A percentile compares a stretch with the other conserved stretches of the same genome.
phyloP scores from a whole-genome alignment of 1,140 invertebrate species.

The Pemphigus obesinymphae region DNA sequence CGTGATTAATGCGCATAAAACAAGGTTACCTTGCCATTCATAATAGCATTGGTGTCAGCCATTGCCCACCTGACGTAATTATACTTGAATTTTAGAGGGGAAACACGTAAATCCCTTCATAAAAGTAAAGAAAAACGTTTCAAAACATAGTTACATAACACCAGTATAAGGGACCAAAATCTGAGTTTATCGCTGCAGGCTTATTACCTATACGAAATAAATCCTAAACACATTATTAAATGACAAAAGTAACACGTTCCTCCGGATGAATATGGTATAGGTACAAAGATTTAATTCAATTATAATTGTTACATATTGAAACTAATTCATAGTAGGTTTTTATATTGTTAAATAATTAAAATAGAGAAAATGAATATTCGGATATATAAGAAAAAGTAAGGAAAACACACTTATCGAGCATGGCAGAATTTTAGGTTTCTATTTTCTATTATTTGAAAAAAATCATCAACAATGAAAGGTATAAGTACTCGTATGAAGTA shows the following conservation, averaged over 20 bases:
- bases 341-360: background rate
- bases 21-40: conserved; percentile 19
- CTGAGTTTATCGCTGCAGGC: conserved; percentile 19
- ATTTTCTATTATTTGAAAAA: too few species aligned
- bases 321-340: background rate
- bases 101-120: conserved; percentile 9
- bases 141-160: background rate
- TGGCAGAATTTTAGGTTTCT: too few species aligned
- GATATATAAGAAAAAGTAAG: too few species aligned
- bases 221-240: background rate
- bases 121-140: background rate
- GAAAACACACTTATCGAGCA: too few species aligned
- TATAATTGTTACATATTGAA: background rate
- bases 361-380: too few species aligned
- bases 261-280: too few species aligned
- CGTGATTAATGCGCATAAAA: conserved; percentile 40
- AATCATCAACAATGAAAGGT: too few species aligned
- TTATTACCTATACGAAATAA: conserved; percentile 21
- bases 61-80: conserved; percentile 36
- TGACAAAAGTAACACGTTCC: background rate
- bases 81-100: conserved; percentile 8
- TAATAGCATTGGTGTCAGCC: conserved; percentile 41
- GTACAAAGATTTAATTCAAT: background rate
- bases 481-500: too few species aligned
- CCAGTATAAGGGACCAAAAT: background rate